Base-by-base conservation (phyloP, 2,113 vertebrate genomes). In the Castor canadensis region DNA sequence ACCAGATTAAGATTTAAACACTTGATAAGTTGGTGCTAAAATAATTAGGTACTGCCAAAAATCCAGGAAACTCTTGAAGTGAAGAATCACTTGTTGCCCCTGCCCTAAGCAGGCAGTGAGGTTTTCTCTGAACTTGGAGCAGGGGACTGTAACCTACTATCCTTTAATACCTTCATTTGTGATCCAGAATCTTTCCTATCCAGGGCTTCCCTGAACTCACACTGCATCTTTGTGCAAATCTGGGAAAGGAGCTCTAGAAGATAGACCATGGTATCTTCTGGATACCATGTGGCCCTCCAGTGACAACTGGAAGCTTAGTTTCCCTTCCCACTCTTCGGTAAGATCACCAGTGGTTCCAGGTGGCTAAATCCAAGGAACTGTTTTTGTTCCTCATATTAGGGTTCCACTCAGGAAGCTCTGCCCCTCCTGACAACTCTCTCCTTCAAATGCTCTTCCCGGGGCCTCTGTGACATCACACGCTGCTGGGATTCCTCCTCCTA, bases 301-400 rank as follows among this genome's bases (percentile, higher is more conserved):
- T 12, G 81, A 83, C 71, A 24, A n/a, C 38, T 26, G n/a, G 73
- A 45, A 75, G 60, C 62, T 91, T 60, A 64, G 26, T 87, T 56
- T 54, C 20, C 72, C 30, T 91, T 92, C 47, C 49, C 32, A 52
- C 4, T 17, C 35, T 93, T 81, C 28, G 38, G 1, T 66, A 77
- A 93, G 72, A 52, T 89, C 91, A 91, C 24, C 22, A 24, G 58
- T 22, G 58, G 32, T 83, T 69, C 80, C 85, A 95, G 69, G 54
- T 17, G 47, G 64, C 88, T 93, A 85, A 89, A 77, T 60, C 71
- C 71, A 66, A 90, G 85, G 88, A 80, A 83, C 38, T 49, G 58
- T 64, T 92, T 85, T 88, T 82, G 49, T 91, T 92, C 76, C 52
- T 86, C 26, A 38, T 85, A 38, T 93, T 45, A 66, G 17, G 20